phyloP scores from a whole-genome alignment of 2,888 invertebrate species.

The Hirtodrosophila duncani region DNA sequence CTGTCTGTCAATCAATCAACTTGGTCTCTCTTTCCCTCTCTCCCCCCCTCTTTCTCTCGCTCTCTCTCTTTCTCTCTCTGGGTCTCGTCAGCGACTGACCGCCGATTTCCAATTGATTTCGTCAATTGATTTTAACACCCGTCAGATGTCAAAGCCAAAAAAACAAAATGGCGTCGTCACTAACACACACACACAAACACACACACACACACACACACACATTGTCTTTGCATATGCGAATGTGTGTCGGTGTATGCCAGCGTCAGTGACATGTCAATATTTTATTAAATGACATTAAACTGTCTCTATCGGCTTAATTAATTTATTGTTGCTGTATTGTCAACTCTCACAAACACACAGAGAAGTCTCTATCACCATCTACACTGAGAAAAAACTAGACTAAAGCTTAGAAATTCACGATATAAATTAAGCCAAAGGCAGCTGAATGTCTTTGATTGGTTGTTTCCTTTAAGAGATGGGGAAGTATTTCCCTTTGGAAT shows the following conservation, averaged over 20 bases:
- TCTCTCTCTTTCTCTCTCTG: slow-evolving; percentile 28
- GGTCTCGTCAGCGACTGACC: slow-evolving; percentile 54
- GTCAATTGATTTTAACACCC: slow-evolving; percentile 77
- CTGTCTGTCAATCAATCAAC: slow-evolving; percentile 76
- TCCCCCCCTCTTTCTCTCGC: too few relatives aligned
- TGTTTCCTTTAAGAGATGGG: too few relatives aligned
- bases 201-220: too few relatives aligned
- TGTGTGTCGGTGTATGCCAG: slow-evolving; percentile 38
- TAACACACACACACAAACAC: too few relatives aligned
- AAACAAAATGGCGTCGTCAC: slow-evolving; percentile 62
- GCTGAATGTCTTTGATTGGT: too few relatives aligned
- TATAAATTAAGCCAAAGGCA: too few relatives aligned
- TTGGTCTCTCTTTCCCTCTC: too few relatives aligned
- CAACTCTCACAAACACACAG: slow-evolving; percentile 38
- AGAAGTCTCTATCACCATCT: too few relatives aligned
- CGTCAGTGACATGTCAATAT: slow-evolving; percentile 76
- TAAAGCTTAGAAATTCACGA: too few relatives aligned
- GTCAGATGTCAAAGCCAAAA: slow-evolving; percentile 58
- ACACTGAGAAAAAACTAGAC: too few relatives aligned
- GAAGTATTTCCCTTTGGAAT: too few relatives aligned
- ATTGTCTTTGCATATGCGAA: slow-evolving; percentile 4
- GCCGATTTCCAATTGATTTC: slow-evolving; percentile 76
- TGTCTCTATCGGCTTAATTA: slow-evolving; percentile 78
- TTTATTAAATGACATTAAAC: slow-evolving; percentile 78
- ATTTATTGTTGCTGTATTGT: slow-evolving; percentile 77